Base-by-base conservation (phyloP, 2,797 vertebrate species). In the Onychomys leucogaster region DNA sequence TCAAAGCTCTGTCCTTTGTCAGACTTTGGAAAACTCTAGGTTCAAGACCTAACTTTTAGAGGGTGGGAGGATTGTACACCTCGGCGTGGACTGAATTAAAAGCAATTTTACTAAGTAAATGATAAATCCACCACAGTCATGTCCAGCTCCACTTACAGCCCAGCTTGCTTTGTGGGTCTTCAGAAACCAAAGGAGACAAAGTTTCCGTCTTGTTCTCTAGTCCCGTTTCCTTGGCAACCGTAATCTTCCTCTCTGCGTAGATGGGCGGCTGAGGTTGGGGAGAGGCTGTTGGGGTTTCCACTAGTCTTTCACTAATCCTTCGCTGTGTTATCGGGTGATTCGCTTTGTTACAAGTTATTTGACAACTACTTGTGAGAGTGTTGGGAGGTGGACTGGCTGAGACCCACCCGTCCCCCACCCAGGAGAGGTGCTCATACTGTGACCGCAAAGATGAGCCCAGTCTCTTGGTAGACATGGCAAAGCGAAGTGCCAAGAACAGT, bases 161-260 rank as follows among this genome's bases (percentile, higher is more conserved):
- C 13, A 10, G 90, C 49, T 97, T 92, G 41, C 78, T 98, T 97
- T 98, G 88, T 97, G 92, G 98, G 91, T 97, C 95, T 97, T 91
- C 92, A 86, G 98, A 98, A 98, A 98, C 98, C 94, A 89, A 98
- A 98, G 96, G 98, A 98, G 98, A 98, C 98, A 98, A 98, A 98
- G 98, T 99, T 98, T 98, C 96, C 93, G 12, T 80, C 95, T 96
- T 83, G 73, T 91, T 99, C 99, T 97, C 98, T 97, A 96, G 96
- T 98, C 96, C 95, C 97, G 99, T 99, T 99, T 98, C 99, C 99
- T 97, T 99, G 98, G 99, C 98, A 99, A 99, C 99, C 94, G 92
- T 99, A 99, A 99, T 99, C 99, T 99, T 98, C 99, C 98, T 99
- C 99, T 99, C 98, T 96, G 98, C 98, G 99, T 97, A 84, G 29